Base-by-base conservation (phyloP, 2,797 vertebrate species). In the Ispidina picta region DNA sequence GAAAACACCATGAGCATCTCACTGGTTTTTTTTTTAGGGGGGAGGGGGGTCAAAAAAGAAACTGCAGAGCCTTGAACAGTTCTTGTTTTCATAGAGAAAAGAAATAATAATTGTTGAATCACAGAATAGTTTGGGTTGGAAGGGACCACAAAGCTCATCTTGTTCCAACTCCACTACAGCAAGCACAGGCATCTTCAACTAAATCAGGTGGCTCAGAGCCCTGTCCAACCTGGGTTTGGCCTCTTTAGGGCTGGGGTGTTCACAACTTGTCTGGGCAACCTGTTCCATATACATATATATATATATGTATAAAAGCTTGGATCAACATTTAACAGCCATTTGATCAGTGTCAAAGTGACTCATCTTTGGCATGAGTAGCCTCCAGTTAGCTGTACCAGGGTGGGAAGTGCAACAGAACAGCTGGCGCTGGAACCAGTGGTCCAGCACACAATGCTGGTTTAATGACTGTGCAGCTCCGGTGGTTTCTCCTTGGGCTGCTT, bases 381-480 rank as follows among this genome's bases (percentile, higher is more conserved):
- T 55, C 37, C 22, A 2, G 0, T 16, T 10, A 20, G 26, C 44
- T 48, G 28, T 22, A 15, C 37, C 0, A 1, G 31, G 12, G 12
- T 63, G 73, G 43, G 48, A 66, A 56, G 13, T 17, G 33, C 58
- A 5, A 1, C 3, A 7, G 35, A n/a, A 49, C 16, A 8, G 8
- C 9, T 7, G 48, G 20, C 1, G 2, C 25, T 54, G 58, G 56
- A 33, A 37, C 28, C 6, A 1, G 6, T 2, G 6, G 8, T 69
- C 51, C 55, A 2, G 0, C 10, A 16, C 13, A 13, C 1, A 2
- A 6, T 22, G 13, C 37, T 33, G 8, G 0, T 59, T 62, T 48
- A 51, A 12, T 15, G 23, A 22, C 20, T 2, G 11, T 4, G 10
- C 43, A 18, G 22, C 23, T 80, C 33, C 39, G 21, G 23, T 1